These are phyloP conservation scores for Mystacornis crossleyi DNA, from an alignment of 2,113 vertebrate genomes.

Conservation along the genomic window DNA sequence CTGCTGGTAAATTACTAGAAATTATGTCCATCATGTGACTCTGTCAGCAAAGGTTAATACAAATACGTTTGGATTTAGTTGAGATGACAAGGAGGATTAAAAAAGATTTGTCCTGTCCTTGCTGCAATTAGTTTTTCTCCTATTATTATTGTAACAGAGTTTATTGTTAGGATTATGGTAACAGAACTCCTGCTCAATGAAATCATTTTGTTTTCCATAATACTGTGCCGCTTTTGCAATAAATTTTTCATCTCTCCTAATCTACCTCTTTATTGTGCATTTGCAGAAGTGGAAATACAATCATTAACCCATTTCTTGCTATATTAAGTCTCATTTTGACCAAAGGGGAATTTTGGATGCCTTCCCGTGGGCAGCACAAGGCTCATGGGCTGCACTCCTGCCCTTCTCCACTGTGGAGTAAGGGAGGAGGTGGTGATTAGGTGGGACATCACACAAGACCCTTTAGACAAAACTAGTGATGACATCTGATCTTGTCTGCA, in stretches of 20 bases:
- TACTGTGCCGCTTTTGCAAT: constrained; percentile 49
- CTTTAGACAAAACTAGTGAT: background rate
- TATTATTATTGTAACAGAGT: constrained; percentile 73
- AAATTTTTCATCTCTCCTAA: constrained; percentile 75
- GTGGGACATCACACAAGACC: background rate
- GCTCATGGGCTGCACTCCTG: background rate
- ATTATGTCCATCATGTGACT: constrained; percentile 88
- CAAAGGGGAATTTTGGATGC: background rate
- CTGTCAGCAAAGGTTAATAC: constrained; percentile 94
- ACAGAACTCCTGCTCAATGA: constrained; percentile 29
- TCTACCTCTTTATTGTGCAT: constrained; percentile 68
- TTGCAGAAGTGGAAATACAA: constrained; percentile 41
- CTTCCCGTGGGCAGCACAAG: rapidly evolving
- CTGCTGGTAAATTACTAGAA: constrained; percentile 95
- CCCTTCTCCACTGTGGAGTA: rapidly evolving
- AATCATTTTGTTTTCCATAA: constrained; percentile 66
- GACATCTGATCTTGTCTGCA: background rate
- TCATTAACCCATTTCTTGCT: constrained; percentile 64
- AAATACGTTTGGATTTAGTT: constrained; percentile 86
- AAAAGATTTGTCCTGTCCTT: constrained; percentile 84
- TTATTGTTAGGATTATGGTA: constrained; percentile 69
- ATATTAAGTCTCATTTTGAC: background rate
- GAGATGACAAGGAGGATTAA: constrained; percentile 86
- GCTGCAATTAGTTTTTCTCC: constrained; percentile 84
- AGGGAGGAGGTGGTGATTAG: background rate